Evolutionary conservation across 2,888 invertebrate genomes (phyloP), one percentile per base, ranked within the genome.

Genomic region (Plagiodera versicolora): DNA sequence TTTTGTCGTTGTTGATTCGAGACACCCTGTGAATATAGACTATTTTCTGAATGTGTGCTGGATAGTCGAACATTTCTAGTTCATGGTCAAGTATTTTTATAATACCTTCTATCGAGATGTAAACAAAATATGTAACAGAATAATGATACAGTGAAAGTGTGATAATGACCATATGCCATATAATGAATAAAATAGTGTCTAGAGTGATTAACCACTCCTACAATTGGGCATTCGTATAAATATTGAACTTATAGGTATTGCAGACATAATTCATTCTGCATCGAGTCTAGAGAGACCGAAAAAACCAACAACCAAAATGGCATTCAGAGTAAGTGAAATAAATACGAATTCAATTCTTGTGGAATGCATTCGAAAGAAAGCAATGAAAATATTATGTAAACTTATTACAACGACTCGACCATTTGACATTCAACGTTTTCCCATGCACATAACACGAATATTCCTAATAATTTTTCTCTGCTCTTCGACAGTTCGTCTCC

Each of bases 241-340:
- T 39, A 39, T 11, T 39, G 14, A 39, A 39, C 14, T 14, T 39
- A 39, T 11, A 39, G 14, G 14, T 39, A n/a, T 32, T 32, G 32
- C 11, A 32, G 11, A 9, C 32, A 32, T 32, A 32, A 9, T 10
- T 10, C 10, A 39, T 39, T 24, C 39, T 9, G 14, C 39, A 39
- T 39, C 39, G 4, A 3, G 10, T n/a, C 39, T 11, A 39, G 1
- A 39, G 1, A 39, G 14, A 39, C 39, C 8, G 28, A 8, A 20
- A 39, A 39, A 19, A 4, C 60, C 65, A 66, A 58, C 61, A 67
- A 62, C 55, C 58, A 55, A 59, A 50, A 67, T 67, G 79, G 61
- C 80, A 80, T 63, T 56, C 51, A 66, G 66, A 67, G 67, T 67
- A 56, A 63, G 67, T 66, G 48, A n/a, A n/a, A n/a, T n/a, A n/a